Conservation (phyloP, 1,140 invertebrate species). For the Bombus picipes region DNA sequence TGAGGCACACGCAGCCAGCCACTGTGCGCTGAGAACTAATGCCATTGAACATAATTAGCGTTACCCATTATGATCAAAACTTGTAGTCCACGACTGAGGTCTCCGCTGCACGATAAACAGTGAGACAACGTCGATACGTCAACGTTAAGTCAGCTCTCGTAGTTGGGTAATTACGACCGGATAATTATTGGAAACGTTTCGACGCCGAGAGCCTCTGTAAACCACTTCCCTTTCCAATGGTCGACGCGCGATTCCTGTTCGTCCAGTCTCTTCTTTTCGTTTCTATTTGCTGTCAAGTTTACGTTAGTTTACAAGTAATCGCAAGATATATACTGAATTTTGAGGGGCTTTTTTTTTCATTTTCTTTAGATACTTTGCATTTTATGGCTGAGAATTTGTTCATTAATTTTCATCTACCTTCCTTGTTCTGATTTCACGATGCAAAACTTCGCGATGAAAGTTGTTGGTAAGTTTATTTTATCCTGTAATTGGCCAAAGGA, state of each 20-base stretch:
- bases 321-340: no score
- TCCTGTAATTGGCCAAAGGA: no score
- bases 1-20: slow-evolving; percentile 33
- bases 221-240: no score
- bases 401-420: not conserved
- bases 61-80: slow-evolving; percentile 57
- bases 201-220: not conserved
- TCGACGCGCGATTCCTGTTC: no score
- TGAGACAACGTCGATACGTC: slow-evolving; percentile 36
- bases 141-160: slow-evolving; percentile 32
- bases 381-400: not conserved
- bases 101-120: slow-evolving; percentile 36
- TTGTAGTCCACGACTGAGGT: slow-evolving; percentile 27
- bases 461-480: not conserved
- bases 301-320: no score
- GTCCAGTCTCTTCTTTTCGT: no score
- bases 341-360: no score
- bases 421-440: no score
- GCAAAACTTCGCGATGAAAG: not conserved
- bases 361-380: not conserved
- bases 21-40: slow-evolving; percentile 56
- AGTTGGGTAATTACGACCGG: slow-evolving; percentile 33
- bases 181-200: slow-evolving; percentile 40
- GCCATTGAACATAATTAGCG: slow-evolving; percentile 63
- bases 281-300: no score